Evolutionary conservation across 2,888 invertebrate genomes (phyloP).

Genomic region (Caenorhabditis japonica): DNA sequence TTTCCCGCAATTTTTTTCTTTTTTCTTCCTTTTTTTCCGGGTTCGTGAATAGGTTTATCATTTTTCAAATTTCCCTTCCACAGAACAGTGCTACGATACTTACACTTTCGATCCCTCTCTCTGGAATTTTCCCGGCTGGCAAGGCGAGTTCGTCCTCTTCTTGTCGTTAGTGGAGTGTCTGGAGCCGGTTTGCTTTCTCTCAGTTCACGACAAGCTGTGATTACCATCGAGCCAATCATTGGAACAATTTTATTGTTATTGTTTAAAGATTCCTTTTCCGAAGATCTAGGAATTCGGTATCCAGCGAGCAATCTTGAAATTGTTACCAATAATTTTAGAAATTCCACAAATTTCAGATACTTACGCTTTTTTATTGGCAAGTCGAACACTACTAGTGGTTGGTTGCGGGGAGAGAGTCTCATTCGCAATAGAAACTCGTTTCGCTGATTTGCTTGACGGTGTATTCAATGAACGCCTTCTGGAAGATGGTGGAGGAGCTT

Average conservation of each 20-base stretch:
- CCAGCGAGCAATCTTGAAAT: conserved; percentile 20
- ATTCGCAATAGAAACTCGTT: conserved; percentile 33
- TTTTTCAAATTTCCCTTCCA: too few relatives aligned
- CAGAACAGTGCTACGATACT: too few relatives aligned
- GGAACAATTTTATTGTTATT: conserved; percentile 50
- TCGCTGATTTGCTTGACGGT: conserved; percentile 8
- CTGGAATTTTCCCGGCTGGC: conserved; percentile 21
- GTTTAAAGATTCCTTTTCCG: conserved; percentile 16
- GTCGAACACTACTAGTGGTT: not conserved
- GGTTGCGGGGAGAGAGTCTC: conserved; percentile 10
- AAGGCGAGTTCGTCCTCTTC: conserved; percentile 16
- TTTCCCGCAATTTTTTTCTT: too few relatives aligned
- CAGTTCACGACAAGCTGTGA: conserved; percentile 28
- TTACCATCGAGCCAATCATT: conserved; percentile 41
- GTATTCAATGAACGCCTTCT: conserved; percentile 15
- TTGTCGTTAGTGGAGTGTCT: conserved; percentile 14
- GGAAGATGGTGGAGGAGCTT: not conserved
- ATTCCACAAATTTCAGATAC: too few relatives aligned
- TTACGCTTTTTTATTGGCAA: conserved; percentile 12
- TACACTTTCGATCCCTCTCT: conserved; percentile 15
- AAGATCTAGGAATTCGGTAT: conserved; percentile 31
- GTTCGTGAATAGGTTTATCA: too few relatives aligned
- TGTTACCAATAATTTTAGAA: not conserved
- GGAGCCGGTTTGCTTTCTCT: conserved; percentile 19
- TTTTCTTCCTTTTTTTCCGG: too few relatives aligned